Base-by-base conservation (phyloP, 2,113 vertebrate species). In the Dolichotis patagonum region DNA sequence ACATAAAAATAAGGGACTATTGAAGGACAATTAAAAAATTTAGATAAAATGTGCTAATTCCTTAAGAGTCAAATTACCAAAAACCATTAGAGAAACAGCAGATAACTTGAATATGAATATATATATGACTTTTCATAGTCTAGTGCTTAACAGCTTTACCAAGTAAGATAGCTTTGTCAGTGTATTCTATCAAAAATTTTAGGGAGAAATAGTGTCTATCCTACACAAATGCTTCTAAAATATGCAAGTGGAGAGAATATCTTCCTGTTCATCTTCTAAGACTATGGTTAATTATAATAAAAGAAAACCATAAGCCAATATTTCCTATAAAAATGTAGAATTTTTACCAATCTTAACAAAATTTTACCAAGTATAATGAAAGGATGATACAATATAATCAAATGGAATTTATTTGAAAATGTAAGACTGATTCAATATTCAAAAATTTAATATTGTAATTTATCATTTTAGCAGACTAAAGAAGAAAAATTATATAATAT, bases 281-380 rank as follows among this genome's bases (percentile, higher is more conserved):
- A 84, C 16, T 9, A 69, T 1, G 3, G 41, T 81, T 82, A 63
- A 54, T 43, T 17, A 54, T 65, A 46, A 30, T 82, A 63, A 90
- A 93, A 81, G 84, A 90, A 85, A 86, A 92, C 7, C 16, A 28
- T 28, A 85, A 32, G 89, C 32, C 71, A 84, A 20, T 80, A 52
- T 65, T 19, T 86, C 12, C 69, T 43, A 90, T 56, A 62, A 30
- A 93, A 35, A 52, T 63, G 14, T 8, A 93, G 43, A 75, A 60
- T 85, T 30, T 2, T 96, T 22, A 94, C 38, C 14, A 80, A 83
- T 30, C 1, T 96, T 28, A 94, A 56, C 14, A 80, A 83, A 84
- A 69, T 65, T 35, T 54, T 94, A 67, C 73, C 46, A 93, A 65
- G 26, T 81, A 63, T 88, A 95, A 94, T 60, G 75, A 41, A 11